Base-by-base conservation (phyloP, 2,797 vertebrate species). In the Microchirus variegatus region DNA sequence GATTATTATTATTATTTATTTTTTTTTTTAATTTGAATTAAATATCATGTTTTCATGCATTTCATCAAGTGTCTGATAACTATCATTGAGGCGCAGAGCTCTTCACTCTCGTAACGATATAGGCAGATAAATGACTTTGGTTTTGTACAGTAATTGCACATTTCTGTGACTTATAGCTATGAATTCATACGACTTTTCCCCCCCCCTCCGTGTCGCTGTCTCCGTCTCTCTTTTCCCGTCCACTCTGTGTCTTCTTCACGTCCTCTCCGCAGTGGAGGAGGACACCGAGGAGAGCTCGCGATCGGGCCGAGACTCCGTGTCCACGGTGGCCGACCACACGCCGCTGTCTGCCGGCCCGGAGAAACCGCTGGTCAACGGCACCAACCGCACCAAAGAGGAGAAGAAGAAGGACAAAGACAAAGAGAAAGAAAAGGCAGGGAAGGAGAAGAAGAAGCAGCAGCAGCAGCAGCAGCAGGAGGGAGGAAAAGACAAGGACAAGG, bases 241-340 rank as follows among this genome's bases (percentile, higher is more conserved):
- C 26, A 1, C 38, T 41, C 22, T 51, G 26, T 26, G n/a, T n/a
- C 14, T 18, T n/a, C 46, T 17, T 47, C 37, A 7, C n/a, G 14
- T 17, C 13, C 3, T 26, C 10, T 58, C n/a, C n/a, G 4, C 66
- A 94, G 93, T 93, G 87, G 93, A 93, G 75, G 92, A 94, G 65
- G 96, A 98, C 87, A 97, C 96, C 0, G 97, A 99, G 77, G 96
- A 96, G 84, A 99, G 96, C 64, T 98, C 96, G 0, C 91, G 95
- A 19, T 98, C 97, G 0, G 97, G 96, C 5, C 91, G 97, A 55
- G 97, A 98, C 77, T 99, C 97, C 0, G 95, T 97, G 59, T 99
- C 97, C 62, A 98, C 96, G 5, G 90, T 96, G 70, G 95, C 96
- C 1, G 97, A 92, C 74, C 87, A 85, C 67, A 91, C 89, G 0